Evolutionary conservation across 2,797 vertebrate species (phyloP).

Genomic region (Lepus townsendii): DNA sequence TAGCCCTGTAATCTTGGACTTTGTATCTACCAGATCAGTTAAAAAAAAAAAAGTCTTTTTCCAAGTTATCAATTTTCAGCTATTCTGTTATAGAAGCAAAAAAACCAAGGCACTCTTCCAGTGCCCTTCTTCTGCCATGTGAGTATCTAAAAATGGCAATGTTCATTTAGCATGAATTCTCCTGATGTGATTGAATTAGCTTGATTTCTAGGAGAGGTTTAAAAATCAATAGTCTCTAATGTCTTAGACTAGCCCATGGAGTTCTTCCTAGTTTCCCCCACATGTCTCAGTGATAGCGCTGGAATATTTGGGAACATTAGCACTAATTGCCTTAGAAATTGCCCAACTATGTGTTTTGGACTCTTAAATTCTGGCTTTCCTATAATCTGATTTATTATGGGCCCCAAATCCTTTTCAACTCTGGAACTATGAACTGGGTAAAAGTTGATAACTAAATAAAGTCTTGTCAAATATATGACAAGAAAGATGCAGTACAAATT

Average conservation of each 20-base stretch:
- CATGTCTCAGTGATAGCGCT: background rate
- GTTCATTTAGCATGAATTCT: background rate
- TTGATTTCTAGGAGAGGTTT: background rate
- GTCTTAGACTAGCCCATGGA: constrained; percentile 20
- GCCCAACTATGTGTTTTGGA: background rate
- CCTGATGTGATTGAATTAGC: constrained; percentile 1
- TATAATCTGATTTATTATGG: background rate
- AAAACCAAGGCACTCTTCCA: background rate
- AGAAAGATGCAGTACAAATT: constrained; percentile 29
- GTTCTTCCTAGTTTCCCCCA: constrained; percentile 9
- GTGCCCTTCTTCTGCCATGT: background rate
- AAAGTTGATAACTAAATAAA: constrained; percentile 19
- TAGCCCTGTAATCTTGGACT: background rate
- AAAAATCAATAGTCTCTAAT: constrained; percentile 38
- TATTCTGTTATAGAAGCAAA: background rate
- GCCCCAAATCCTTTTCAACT: background rate
- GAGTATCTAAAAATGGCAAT: constrained; percentile 11
- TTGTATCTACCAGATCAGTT: background rate
- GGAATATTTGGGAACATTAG: background rate
- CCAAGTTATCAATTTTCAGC: background rate
- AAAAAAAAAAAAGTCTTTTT: background rate
- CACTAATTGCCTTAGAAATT: constrained; percentile 14
- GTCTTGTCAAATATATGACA: background rate
- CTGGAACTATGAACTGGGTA: background rate
- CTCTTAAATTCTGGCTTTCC: constrained; percentile 1